Conservation (phyloP, 2,888 invertebrate genomes). For the Melinaea menophilus region DNA sequence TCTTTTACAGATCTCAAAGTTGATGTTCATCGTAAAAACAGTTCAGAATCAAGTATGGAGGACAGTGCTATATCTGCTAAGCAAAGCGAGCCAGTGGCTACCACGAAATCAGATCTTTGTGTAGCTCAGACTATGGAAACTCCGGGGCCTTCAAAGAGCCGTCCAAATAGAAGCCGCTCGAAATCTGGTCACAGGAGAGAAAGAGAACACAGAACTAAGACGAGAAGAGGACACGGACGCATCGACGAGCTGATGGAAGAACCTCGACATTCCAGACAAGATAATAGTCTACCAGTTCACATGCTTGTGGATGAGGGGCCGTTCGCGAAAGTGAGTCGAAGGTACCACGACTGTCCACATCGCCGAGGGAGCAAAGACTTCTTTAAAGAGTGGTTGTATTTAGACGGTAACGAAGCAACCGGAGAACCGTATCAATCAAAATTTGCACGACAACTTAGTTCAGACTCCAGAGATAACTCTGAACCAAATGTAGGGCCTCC, state of each 20-base stretch:
- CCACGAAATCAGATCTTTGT: slow-evolving; percentile 64
- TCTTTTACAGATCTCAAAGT: slow-evolving; percentile 87
- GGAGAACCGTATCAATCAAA: slow-evolving; percentile 74
- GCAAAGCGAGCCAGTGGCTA: slow-evolving; percentile 54
- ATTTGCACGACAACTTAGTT: slow-evolving; percentile 73
- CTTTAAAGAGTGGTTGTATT: slow-evolving; percentile 70
- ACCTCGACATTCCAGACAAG: slow-evolving; percentile 50
- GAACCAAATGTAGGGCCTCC: slow-evolving; percentile 71
- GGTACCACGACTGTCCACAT: slow-evolving; percentile 65
- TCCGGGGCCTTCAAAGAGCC: slow-evolving; percentile 56
- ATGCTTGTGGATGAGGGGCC: slow-evolving; percentile 68
- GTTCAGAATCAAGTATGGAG: slow-evolving; percentile 91
- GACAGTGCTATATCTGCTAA: slow-evolving; percentile 75
- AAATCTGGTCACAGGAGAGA: slow-evolving; percentile 59
- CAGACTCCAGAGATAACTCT: slow-evolving; percentile 74
- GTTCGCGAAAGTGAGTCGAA: slow-evolving; percentile 65
- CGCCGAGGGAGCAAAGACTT: slow-evolving; percentile 63
- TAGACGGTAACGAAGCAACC: slow-evolving; percentile 61
- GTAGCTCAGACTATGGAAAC: slow-evolving; percentile 50
- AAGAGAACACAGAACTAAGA: slow-evolving; percentile 52
- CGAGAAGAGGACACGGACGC: slow-evolving; percentile 54
- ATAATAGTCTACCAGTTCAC: slow-evolving; percentile 58
- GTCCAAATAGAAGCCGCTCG: slow-evolving; percentile 54
- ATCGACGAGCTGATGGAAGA: slow-evolving; percentile 66
- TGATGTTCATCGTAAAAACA: slow-evolving; percentile 94